Base-by-base conservation (phyloP, 2,797 vertebrate genomes). In the Kryptopterus vitreolus region DNA sequence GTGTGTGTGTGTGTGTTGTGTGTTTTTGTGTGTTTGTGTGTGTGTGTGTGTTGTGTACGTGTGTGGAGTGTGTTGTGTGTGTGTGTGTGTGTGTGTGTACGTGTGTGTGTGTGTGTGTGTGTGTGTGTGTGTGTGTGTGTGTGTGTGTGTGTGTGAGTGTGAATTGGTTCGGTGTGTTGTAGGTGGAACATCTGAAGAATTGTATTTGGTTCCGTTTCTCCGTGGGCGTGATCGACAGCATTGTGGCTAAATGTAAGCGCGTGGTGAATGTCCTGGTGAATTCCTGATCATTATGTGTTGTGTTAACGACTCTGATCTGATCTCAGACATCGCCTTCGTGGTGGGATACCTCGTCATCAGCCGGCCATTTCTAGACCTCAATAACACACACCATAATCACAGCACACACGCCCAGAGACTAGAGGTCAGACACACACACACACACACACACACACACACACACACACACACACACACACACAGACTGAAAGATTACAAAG, bases 151-250 rank as follows among this genome's bases (percentile, higher is more conserved):
- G 61, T 7, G 13, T 33, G 29, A 66, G 20, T 77, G 12, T n/a
- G n/a, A n/a, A 69, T 26, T 57, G 31, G 26, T 77, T 29, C 9
- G 50, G 53, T 48, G 38, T 57, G 35, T 35, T 48, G 35, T 87
- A 99, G 98, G 96, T 98, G 86, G 95, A 98, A 55, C 97, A 98
- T 68, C 89, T 99, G 79, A 96, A 97, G 88, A 95, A 93, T 82
- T 98, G 98, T 87, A 98, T 98, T 89, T 93, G 96, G 86, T 99
- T 99, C 87, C 96, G 97, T 22, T 99, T 99, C 89, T 95, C 96
- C 22, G 97, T 98, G 96, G 98, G 98, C n/a, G 96, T 98, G 88
- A 90, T 98, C 85, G 98, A 99, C 91, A 97, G 91, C 82, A 95
- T 99, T 63, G 93, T 99, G 85, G 96, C 98, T 87, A 99, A 99